These are phyloP conservation scores for Bubo scandiacus DNA, from an alignment of 2,113 vertebrate genomes.

Conservation along the genomic window DNA sequence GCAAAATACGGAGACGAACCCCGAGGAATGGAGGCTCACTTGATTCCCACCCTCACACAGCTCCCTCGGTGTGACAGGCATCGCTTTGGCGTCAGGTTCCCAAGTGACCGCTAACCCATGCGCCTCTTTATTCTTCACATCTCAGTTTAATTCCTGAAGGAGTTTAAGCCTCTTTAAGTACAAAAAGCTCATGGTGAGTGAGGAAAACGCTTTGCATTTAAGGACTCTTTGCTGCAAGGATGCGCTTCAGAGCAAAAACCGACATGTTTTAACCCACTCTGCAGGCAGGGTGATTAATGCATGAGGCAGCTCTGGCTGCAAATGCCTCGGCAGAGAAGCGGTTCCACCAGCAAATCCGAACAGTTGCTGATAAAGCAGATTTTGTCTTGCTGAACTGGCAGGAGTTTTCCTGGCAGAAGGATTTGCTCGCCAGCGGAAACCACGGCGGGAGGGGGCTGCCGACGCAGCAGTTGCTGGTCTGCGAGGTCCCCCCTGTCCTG, in stretches of 20 bases:
- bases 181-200: accelerated
- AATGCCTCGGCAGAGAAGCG: accelerated
- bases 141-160: not conserved
- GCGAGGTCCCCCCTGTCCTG: not conserved
- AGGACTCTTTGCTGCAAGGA: not conserved
- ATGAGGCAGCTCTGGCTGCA: not conserved
- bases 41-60: not conserved
- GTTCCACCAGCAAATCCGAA: not conserved
- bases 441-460: accelerated
- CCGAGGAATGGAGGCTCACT: not conserved
- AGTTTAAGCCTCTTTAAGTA: not conserved
- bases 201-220: accelerated
- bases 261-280: accelerated
- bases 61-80: not conserved
- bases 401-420: not conserved
- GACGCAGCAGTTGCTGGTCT: not conserved
- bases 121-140: not conserved
- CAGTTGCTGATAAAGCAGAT: not conserved
- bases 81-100: accelerated
- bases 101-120: accelerated
- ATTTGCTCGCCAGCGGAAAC: not conserved
- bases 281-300: not conserved
- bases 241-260: accelerated
- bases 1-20: not conserved
- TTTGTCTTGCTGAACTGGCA: not conserved